A percentile compares a stretch with the other conserved stretches of the same genome.
Conservation (phyloP, 2,113 vertebrate genomes). For the Castor canadensis region DNA sequence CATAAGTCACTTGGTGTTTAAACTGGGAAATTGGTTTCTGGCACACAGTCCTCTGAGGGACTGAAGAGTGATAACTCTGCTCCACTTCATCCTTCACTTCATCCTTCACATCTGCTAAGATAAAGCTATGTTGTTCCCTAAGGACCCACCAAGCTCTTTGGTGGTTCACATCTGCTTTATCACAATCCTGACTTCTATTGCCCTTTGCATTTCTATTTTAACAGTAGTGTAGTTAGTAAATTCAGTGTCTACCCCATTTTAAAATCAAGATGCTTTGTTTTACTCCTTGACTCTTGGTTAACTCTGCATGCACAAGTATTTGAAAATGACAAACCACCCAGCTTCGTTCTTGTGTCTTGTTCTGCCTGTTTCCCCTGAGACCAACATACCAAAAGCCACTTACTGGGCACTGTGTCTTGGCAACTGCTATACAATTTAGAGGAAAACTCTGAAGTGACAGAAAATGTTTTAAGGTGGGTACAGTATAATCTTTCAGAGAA, state of each 20-base stretch:
- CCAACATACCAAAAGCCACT: background rate
- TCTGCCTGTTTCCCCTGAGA: background rate
- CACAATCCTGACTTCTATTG: background rate
- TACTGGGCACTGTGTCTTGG: background rate
- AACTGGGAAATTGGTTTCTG: background rate
- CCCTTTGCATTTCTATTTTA: background rate
- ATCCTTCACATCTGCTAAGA: rapidly evolving
- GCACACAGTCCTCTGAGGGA: background rate
- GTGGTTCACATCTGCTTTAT: background rate
- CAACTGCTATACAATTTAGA: background rate
- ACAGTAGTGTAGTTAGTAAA: background rate
- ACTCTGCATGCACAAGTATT: background rate
- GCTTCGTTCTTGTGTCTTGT: background rate
- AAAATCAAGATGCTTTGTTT: background rate
- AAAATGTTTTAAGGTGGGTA: background rate
- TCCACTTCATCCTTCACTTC: background rate
- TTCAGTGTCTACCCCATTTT: background rate
- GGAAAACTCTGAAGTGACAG: background rate
- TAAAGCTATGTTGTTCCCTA: rapidly evolving
- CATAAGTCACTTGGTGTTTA: background rate
- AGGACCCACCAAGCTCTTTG: background rate
- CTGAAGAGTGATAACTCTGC: background rate
- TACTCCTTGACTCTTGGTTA: background rate
- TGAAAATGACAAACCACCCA: background rate
- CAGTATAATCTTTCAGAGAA: conserved; percentile 13